These are phyloP conservation scores for Aphidius ervi DNA, from an alignment of 1,140 invertebrate genomes.

Conservation along the genomic window DNA sequence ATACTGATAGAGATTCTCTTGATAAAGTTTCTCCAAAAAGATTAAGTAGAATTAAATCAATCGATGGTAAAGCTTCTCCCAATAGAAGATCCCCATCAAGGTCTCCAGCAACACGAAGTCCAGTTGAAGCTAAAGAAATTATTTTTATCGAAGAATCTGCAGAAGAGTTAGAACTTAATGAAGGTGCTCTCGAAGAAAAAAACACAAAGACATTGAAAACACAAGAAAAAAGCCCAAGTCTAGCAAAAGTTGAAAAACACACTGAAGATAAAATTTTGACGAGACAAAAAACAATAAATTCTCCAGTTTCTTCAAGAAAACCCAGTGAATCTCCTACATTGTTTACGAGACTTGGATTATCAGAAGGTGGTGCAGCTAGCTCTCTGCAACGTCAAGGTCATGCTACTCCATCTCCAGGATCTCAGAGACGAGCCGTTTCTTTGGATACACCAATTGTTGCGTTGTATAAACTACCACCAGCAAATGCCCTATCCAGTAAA, in stretches of 20 bases:
- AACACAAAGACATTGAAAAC: neutral
- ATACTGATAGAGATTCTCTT: slow-evolving; percentile 44
- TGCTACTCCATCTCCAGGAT: slow-evolving; percentile 67
- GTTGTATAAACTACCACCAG: slow-evolving; percentile 70
- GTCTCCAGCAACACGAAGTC: slow-evolving; percentile 20
- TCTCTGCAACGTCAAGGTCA: slow-evolving; percentile 66
- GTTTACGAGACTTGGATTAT: slow-evolving; percentile 74
- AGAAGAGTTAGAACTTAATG: slow-evolving; percentile 7
- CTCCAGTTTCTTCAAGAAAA: slow-evolving; percentile 58
- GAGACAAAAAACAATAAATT: slow-evolving; percentile 47
- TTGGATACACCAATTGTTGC: slow-evolving; percentile 78
- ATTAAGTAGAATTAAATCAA: slow-evolving; percentile 28
- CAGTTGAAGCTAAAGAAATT: slow-evolving; percentile 7
- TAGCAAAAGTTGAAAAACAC: slow-evolving; percentile 3
- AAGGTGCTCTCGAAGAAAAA: slow-evolving; percentile 1
- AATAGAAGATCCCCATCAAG: slow-evolving; percentile 6
- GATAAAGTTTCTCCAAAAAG: slow-evolving; percentile 48
- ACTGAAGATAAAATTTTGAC: slow-evolving; percentile 24
- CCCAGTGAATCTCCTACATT: slow-evolving; percentile 71
- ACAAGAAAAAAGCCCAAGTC: neutral
- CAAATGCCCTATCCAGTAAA: slow-evolving; percentile 81
- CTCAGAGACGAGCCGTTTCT: slow-evolving; percentile 73
- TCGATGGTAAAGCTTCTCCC: slow-evolving; percentile 24
- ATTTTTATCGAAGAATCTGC: slow-evolving; percentile 10
- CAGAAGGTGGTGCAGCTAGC: slow-evolving; percentile 72